Evolutionary conservation across 1,140 invertebrate genomes (phyloP), one percentile per base, ranked within the genome.

Genomic region (Temnothorax longispinosus): DNA sequence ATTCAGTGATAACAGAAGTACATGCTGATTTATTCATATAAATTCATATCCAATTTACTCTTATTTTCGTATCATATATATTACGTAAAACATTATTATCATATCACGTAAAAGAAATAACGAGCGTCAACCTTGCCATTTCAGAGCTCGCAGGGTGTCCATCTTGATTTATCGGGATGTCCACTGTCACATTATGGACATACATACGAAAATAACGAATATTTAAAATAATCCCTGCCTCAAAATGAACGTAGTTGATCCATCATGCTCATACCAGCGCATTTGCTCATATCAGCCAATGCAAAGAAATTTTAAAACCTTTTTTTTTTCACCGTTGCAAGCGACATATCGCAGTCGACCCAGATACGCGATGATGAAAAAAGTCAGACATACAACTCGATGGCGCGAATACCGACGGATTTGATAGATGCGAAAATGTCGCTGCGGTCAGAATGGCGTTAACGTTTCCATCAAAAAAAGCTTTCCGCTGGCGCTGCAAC

Each of bases 381-480:
- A 84, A 84, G 54, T 84, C 80, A 84, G 80, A 84, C 54, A n/a
- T 74, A 84, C 80, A 84, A 84, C 80, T 84, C 80, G 80, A 84
- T 74, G 69, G 69, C 44, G 80, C 80, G 80, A 71, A 56, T 80
- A 81, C 47, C 78, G 64, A 84, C 74, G 54, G 27, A 60, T 84
- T 84, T 84, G 80, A 84, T 84, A 84, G 80, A 84, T 84, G 80
- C 41, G 80, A 84, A 84, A 84, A 74, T 74, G 69, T 84, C 69
- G 80, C 69, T 60, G 80, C 69, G 80, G 80, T 84, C 54, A 27
- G 69, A 84, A 62, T 41, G 41, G 41, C 69, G 80, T 75, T 84
- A 84, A 84, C 80, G 54, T 84, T 84, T 84, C 44, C 69, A 84
- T 84, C 54, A 74, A 84, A 84, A 67, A 82, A 84, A 84, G 69